phyloP scores from a whole-genome alignment of 1,140 invertebrate species.

The Leptinotarsa undecemlineata region DNA sequence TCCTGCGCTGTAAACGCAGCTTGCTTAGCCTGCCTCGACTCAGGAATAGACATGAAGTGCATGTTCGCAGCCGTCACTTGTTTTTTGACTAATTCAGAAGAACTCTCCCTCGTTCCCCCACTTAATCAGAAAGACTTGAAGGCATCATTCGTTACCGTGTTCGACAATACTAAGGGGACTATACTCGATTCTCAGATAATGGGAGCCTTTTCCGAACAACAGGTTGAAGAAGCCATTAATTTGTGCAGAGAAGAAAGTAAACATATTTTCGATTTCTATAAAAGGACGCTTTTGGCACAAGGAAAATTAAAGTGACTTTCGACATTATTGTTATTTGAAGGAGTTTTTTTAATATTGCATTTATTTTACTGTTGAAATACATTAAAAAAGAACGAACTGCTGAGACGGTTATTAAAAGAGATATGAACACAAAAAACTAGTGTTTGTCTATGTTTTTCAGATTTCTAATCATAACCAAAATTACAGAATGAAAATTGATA shows the following conservation, averaged over 20 bases:
- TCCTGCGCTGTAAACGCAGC: conserved; percentile 81
- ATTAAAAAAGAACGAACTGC: too few relatives aligned
- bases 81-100: conserved; percentile 66
- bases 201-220: conserved; percentile 67
- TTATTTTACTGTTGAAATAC: too few relatives aligned
- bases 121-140: conserved; percentile 53
- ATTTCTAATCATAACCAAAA: too few relatives aligned
- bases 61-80: conserved; percentile 78
- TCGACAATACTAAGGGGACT: conserved; percentile 69
- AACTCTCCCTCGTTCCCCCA: conserved; percentile 68
- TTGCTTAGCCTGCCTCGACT: conserved; percentile 79
- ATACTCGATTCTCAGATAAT: conserved; percentile 68
- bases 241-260: conserved; percentile 67
- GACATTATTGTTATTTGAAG: too few relatives aligned
- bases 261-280: conserved; percentile 73
- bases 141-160: conserved; percentile 70
- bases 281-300: conserved; percentile 49
- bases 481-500: too few relatives aligned
- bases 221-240: conserved; percentile 66
- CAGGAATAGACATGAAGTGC: conserved; percentile 78
- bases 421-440: too few relatives aligned
- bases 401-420: too few relatives aligned
- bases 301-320: too few relatives aligned
- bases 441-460: too few relatives aligned
- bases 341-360: too few relatives aligned